Conservation (phyloP, 2,888 invertebrate genomes). For the Philonicus albiceps region DNA sequence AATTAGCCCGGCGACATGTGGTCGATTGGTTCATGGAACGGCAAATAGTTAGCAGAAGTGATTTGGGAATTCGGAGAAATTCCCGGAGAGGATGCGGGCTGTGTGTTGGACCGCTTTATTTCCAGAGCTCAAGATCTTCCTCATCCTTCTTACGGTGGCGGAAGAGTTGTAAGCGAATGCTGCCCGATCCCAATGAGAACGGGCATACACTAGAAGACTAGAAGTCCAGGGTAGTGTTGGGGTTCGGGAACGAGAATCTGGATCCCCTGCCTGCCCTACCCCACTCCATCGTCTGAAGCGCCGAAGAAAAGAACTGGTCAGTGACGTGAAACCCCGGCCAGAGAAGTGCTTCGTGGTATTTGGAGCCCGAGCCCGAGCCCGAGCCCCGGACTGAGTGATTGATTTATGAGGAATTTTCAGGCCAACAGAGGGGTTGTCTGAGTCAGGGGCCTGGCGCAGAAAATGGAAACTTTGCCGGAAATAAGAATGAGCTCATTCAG, state of each 20-base stretch:
- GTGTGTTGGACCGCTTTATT: background rate
- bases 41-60: background rate
- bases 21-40: conserved; percentile 16
- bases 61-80: background rate
- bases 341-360: conserved; percentile 17
- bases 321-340: conserved; percentile 1
- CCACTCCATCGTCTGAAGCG: background rate
- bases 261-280: background rate
- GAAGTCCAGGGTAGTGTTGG: background rate
- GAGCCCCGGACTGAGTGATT: conserved; percentile 31
- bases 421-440: conserved; percentile 30
- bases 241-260: background rate
- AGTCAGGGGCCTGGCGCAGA: conserved; percentile 1
- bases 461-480: conserved; percentile 37
- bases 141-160: background rate
- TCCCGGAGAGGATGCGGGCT: background rate
- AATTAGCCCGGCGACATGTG: conserved; percentile 4
- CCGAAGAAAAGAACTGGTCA: conserved; percentile 20
- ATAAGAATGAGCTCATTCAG: conserved; percentile 40
- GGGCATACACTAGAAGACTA: background rate
- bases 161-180: background rate
- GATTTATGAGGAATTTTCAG: conserved; percentile 41
- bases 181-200: background rate
- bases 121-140: background rate
- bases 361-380: background rate